Conservation (phyloP, 2,797 vertebrate species). For the Aphelocoma californica region DNA sequence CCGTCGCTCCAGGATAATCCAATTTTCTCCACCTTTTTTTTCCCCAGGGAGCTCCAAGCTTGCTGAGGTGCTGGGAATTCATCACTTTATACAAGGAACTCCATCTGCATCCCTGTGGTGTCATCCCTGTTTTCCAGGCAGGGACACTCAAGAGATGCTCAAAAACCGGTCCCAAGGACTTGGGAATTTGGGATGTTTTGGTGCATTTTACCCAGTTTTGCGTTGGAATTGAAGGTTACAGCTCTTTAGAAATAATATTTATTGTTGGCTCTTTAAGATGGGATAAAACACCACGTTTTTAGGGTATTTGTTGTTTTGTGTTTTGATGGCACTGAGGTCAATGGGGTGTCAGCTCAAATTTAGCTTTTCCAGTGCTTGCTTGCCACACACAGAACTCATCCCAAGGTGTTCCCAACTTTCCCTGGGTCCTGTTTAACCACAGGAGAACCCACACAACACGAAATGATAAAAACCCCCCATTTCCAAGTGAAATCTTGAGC, state of each 20-base stretch:
- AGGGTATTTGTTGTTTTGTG: neutral
- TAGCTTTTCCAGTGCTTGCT: neutral
- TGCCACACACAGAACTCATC: neutral
- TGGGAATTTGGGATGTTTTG: neutral
- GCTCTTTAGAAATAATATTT: neutral
- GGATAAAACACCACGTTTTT: neutral
- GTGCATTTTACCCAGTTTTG: neutral
- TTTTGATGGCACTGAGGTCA: neutral
- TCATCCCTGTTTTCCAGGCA: neutral
- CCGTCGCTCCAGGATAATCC: fast-evolving
- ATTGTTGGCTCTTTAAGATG: neutral
- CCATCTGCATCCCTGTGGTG: neutral
- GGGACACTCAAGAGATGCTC: neutral
- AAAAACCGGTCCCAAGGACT: neutral
- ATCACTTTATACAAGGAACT: neutral
- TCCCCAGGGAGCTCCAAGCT: neutral
- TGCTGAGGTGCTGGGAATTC: neutral
- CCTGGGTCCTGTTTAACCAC: neutral
- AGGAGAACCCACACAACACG: neutral
- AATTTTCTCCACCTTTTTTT: neutral
- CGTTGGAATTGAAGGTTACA: neutral
- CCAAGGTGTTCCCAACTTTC: neutral
- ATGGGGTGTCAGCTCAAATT: fast-evolving
- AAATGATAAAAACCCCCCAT: no score
- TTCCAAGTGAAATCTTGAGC: neutral